Evolutionary conservation across 2,113 vertebrate species (phyloP), one percentile per base, ranked within the genome.

Genomic region (Siniperca knerii): DNA sequence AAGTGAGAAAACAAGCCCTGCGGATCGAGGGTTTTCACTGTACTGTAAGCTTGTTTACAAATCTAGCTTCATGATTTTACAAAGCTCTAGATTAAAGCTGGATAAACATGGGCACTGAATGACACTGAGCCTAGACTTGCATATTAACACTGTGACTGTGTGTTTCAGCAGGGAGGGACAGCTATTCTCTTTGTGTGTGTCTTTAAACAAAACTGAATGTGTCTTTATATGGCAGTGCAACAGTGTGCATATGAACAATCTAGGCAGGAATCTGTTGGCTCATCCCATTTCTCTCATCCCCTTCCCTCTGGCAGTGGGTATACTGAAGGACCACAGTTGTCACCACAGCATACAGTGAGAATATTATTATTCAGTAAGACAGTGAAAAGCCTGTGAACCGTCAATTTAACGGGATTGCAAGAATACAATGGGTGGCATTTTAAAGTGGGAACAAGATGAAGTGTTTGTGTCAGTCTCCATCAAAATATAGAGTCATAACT

Each of bases 181-280:
- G 57, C 23, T 54, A 2, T 68, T 54, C 61, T 88, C 57, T 73
- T 29, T 66, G n/a, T 87, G 42, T 74, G 67, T 80, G n/a, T 66
- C 54, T 83, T 77, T 87, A 75, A 90, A 86, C 83, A 77, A 70
- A 68, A 62, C 62, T 21, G 37, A 52, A 77, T 68, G 77, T 89
- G 80, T 87, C 92, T 94, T 92, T 89, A 93, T 91, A 91, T 87
- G 90, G 89, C 79, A 66, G 89, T 71, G 80, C 40, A 67, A 84
- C 74, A 62, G 62, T 6, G 77, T 79, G 50, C 65, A 68, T 79
- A 72, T 67, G 66, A 86, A 67, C 44, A 6, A 82, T 66, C 60
- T 10, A 66, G 67, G 77, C 79, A 82, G 69, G 80, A 92, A 91
- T 89, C 86, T 82, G 69, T 89, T 90, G 86, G 81, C 90, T 90